Evolutionary conservation across 2,113 vertebrate genomes (phyloP).

Genomic region (Ondatra zibethicus): DNA sequence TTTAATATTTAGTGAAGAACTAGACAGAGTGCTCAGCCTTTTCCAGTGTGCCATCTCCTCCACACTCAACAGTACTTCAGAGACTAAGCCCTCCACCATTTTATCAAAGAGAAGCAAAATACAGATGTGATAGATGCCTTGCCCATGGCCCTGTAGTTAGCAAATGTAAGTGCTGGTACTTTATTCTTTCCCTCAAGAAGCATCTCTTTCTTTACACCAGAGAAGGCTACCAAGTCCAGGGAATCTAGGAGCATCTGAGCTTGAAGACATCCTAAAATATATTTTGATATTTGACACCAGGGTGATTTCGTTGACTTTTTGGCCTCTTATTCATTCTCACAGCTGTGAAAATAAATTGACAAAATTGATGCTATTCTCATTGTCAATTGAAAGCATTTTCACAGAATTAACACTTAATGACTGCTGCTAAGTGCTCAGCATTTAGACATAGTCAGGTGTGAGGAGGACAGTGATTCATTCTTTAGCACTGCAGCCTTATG

Average conservation of each 20-base stretch:
- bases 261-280: not conserved
- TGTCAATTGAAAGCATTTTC: not conserved
- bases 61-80: not conserved
- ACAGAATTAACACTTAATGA: not conserved
- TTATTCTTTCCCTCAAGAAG: not conserved
- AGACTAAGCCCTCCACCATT: not conserved
- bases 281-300: not conserved
- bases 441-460: not conserved
- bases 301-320: not conserved
- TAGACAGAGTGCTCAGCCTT: not conserved
- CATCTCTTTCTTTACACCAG: not conserved
- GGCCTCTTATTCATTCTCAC: not conserved
- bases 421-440: not conserved
- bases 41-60: not conserved
- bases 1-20: not conserved
- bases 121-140: not conserved
- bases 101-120: not conserved
- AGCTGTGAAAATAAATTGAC: not conserved
- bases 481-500: not conserved
- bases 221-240: not conserved
- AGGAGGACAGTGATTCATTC: not conserved
- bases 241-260: not conserved
- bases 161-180: not conserved
- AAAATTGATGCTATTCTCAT: not conserved
- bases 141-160: not conserved